Conservation (phyloP, 2,888 invertebrate species). For the Epinotia demarniana region DNA sequence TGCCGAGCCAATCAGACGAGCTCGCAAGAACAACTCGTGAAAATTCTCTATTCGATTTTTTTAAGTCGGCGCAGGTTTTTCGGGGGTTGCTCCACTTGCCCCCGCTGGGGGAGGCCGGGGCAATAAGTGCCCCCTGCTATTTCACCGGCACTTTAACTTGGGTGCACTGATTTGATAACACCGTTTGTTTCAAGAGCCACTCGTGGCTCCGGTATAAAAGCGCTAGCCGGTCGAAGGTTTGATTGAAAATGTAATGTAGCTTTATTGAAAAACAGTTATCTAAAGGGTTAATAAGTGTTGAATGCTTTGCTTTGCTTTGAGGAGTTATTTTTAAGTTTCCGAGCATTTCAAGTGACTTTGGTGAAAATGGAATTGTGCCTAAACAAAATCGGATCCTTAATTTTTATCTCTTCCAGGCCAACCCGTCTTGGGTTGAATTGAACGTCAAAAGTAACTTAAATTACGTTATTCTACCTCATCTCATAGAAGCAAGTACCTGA, state of each 20-base stretch:
- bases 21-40: conserved; percentile 42
- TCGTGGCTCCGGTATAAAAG: conserved; percentile 61
- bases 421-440: no score
- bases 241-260: conserved; percentile 24
- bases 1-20: conserved; percentile 38
- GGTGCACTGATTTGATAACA: conserved; percentile 84
- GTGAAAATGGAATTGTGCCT: no score
- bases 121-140: conserved; percentile 81
- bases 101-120: conserved; percentile 56
- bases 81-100: conserved; percentile 29
- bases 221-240: conserved; percentile 38
- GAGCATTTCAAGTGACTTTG: no score
- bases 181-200: conserved; percentile 81
- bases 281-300: background rate
- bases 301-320: background rate
- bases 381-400: no score
- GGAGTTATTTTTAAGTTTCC: no score
- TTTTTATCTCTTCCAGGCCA: no score
- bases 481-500: no score
- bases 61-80: conserved; percentile 43
- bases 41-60: conserved; percentile 45
- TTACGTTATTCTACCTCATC: no score
- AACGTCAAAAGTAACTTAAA: no score
- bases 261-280: conserved; percentile 5
- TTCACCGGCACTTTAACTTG: conserved; percentile 81